Evolutionary conservation across 1,140 invertebrate genomes (phyloP).

Genomic region (Drosophila littoralis): DNA sequence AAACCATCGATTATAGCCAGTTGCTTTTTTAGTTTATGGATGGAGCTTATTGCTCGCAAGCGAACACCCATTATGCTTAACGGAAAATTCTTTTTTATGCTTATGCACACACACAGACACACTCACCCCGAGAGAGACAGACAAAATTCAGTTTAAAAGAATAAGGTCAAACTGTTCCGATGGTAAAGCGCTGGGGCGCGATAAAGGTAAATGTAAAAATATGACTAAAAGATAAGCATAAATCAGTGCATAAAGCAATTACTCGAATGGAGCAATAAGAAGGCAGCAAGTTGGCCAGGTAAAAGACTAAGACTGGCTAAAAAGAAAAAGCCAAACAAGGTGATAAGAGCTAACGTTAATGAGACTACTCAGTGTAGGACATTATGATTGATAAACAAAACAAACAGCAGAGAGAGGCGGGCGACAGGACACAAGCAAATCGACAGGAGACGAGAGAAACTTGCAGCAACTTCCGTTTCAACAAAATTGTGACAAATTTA

Average conservation of each 20-base stretch:
- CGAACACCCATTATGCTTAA: constrained; percentile 29
- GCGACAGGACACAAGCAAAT: constrained; percentile 15
- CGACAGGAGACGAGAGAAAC: constrained; percentile 18
- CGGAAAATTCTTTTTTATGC: constrained; percentile 12
- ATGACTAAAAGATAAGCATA: constrained; percentile 78
- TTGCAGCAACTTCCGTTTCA: constrained; percentile 32
- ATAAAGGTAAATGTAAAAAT: constrained; percentile 80
- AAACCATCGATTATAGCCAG: no score
- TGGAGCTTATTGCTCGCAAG: no score
- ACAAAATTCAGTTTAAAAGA: constrained; percentile 73
- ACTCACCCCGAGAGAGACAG: constrained; percentile 4
- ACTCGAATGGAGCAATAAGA: constrained; percentile 48
- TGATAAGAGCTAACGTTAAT: constrained; percentile 66
- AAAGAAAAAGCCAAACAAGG: constrained; percentile 11
- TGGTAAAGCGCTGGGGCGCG: constrained; percentile 34
- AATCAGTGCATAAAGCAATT: constrained; percentile 77
- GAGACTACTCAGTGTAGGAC: constrained; percentile 66
- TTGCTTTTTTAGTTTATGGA: no score
- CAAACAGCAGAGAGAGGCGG: constrained; percentile 28
- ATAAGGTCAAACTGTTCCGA: constrained; percentile 63
- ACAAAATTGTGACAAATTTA: constrained; percentile 75
- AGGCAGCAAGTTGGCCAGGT: constrained; percentile 19
- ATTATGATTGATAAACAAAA: constrained; percentile 78
- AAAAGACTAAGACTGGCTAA: not conserved
- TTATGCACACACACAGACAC: not conserved